phyloP scores from a whole-genome alignment of 37 sponge, comb jelly and placozoan genomes.

The Tethya wilhelma region DNA sequence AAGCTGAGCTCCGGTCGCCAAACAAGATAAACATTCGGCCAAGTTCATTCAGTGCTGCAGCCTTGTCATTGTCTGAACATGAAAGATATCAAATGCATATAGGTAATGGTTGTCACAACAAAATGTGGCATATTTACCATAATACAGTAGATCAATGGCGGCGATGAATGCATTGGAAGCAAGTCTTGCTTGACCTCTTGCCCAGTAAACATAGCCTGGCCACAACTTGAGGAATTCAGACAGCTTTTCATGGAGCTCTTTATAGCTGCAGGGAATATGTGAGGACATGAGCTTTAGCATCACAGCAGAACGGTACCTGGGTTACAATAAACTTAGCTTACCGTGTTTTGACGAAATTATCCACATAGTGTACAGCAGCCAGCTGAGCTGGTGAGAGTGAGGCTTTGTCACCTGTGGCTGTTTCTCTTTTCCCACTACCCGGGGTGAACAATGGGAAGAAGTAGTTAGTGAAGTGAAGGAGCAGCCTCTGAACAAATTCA shows the following conservation, averaged over 20 bases:
- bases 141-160: conserved; percentile 5
- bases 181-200: conserved; percentile 36
- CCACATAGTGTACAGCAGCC: conserved; percentile 12
- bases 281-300: neutral
- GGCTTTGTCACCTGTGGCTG: neutral
- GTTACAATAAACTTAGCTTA: neutral
- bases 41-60: conserved; percentile 35
- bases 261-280: conserved; percentile 21
- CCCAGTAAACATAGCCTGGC: conserved; percentile 68
- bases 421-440: neutral
- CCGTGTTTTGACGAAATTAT: conserved; percentile 1
- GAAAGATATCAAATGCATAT: neutral
- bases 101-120: neutral
- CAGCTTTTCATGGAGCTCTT: neutral
- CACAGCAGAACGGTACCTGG: neutral
- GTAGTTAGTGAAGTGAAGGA: conserved; percentile 48
- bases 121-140: neutral
- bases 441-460: conserved; percentile 24
- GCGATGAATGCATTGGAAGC: conserved; percentile 19
- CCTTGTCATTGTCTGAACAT: conserved; percentile 19
- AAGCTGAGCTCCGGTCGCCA: conserved; percentile 29
- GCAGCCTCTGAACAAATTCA: neutral
- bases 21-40: conserved; percentile 37
- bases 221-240: conserved; percentile 28
- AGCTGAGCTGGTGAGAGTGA: conserved; percentile 10